Conservation (phyloP, 2,797 vertebrate species). For the Sebastes minor region DNA sequence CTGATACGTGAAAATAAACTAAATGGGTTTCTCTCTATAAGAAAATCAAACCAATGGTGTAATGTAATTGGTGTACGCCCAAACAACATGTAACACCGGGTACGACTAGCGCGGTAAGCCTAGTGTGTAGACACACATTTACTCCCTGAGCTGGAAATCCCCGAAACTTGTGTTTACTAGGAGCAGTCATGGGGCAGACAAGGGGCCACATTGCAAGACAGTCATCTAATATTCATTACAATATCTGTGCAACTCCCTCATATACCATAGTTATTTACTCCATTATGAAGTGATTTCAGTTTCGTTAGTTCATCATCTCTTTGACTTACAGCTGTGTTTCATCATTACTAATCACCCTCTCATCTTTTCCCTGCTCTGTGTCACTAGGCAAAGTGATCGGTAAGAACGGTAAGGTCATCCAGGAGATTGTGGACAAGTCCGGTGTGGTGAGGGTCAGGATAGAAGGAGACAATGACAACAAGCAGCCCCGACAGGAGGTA, state of each 20-base stretch:
- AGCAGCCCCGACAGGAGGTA: slow-evolving; percentile 93
- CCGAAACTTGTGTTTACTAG: neutral
- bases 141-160: neutral
- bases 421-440: slow-evolving; percentile 99
- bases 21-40: no score
- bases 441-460: slow-evolving; percentile 97
- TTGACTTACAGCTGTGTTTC: neutral
- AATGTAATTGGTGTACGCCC: no score
- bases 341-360: neutral
- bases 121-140: neutral
- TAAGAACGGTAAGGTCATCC: slow-evolving; percentile 99
- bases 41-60: no score
- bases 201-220: neutral
- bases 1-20: no score
- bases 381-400: slow-evolving; percentile 96
- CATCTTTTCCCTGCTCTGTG: neutral
- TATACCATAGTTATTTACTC: neutral
- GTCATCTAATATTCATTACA: neutral
- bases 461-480: slow-evolving; percentile 98
- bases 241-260: neutral
- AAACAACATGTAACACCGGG: no score
- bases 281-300: neutral
- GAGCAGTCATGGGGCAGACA: no score
- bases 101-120: no score
- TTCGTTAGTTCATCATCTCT: neutral